A percentile compares a stretch with the other conserved stretches of the same genome.
phyloP scores from a whole-genome alignment of 92 coral and sea anemone species.

The Montipora capitata region DNA sequence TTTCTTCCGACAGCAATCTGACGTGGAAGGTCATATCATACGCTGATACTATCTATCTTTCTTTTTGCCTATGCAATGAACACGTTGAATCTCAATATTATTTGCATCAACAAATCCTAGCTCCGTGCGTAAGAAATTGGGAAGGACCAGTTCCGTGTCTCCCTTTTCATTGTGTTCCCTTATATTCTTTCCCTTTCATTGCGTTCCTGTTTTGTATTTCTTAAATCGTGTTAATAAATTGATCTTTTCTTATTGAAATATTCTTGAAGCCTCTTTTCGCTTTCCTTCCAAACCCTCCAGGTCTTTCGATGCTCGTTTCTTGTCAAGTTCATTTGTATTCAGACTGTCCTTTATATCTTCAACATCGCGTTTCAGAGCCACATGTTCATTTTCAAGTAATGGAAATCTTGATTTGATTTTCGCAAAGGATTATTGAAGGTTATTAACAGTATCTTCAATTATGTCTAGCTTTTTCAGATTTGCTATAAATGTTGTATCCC shows the following conservation, averaged over 20 bases:
- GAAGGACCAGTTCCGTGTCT: not conserved
- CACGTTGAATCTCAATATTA: not conserved
- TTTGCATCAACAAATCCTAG: not conserved
- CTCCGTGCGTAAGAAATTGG: not conserved
- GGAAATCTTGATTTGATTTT: not conserved
- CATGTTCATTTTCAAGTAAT: not conserved
- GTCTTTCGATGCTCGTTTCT: not conserved
- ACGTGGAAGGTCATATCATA: no score
- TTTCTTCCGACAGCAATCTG: no score
- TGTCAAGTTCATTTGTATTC: not conserved
- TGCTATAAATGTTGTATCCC: no score
- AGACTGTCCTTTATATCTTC: not conserved
- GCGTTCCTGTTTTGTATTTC: not conserved
- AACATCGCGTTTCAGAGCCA: not conserved
- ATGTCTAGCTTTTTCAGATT: not conserved
- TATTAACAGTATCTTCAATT: not conserved
- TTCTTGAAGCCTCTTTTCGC: not conserved
- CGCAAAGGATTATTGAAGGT: not conserved
- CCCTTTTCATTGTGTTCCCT: not conserved
- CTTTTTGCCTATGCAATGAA: no score
- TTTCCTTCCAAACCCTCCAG: not conserved
- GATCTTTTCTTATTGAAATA: no score
- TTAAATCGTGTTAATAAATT: no score
- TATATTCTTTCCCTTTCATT: no score
- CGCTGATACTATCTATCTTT: no score